Conservation (phyloP, 2,797 vertebrate genomes). For the Taeniopygia guttata region DNA sequence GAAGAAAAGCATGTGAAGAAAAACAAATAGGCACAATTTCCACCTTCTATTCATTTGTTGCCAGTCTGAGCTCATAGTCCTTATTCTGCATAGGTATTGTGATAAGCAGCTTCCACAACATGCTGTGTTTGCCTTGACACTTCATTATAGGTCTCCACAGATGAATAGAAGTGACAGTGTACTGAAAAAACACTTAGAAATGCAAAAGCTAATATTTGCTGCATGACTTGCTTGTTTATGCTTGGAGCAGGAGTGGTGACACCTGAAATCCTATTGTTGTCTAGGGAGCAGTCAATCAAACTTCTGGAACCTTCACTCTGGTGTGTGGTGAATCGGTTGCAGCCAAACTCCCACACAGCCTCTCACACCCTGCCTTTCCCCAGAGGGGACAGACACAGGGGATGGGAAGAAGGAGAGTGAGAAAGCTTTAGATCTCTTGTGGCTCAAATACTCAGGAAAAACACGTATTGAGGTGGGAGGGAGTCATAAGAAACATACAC, state of each 20-base stretch:
- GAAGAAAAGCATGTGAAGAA: neutral
- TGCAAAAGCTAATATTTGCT: neutral
- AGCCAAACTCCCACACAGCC: neutral
- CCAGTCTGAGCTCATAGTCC: neutral
- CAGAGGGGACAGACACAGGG: neutral
- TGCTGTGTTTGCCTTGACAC: neutral
- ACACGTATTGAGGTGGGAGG: accelerated
- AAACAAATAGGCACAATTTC: neutral
- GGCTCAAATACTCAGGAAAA: neutral
- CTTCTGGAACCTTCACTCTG: neutral
- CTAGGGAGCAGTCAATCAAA: neutral
- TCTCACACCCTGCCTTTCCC: accelerated
- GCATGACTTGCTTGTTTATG: neutral
- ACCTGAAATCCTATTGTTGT: neutral
- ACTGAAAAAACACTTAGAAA: neutral
- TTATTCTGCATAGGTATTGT: neutral
- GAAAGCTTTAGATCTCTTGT: neutral
- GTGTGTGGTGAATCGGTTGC: neutral
- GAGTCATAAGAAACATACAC: neutral
- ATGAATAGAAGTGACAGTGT: neutral
- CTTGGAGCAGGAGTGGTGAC: neutral
- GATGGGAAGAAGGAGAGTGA: neutral
- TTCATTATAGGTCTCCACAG: neutral
- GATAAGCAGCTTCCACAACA: neutral
- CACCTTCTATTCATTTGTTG: neutral